phyloP scores from a whole-genome alignment of 2,113 vertebrate genomes.

The Lasiurus borealis region DNA sequence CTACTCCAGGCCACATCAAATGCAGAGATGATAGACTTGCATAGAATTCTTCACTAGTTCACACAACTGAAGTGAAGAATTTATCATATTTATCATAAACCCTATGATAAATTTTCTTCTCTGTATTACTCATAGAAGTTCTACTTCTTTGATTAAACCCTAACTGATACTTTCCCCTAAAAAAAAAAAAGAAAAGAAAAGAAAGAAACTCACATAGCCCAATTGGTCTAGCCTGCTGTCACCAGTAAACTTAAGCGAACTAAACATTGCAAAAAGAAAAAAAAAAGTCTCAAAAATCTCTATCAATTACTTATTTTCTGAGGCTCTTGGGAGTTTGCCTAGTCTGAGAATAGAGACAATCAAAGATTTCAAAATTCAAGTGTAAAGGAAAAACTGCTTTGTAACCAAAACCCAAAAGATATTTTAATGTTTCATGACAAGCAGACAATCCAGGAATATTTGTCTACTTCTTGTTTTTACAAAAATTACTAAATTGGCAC shows the following conservation, averaged over 20 bases:
- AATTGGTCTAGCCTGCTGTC: not conserved
- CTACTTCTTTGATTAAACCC: not conserved
- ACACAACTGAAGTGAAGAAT: not conserved
- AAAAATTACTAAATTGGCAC: not conserved
- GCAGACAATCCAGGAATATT: not conserved
- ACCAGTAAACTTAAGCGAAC: not conserved
- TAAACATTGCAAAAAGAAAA: not conserved
- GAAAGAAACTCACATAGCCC: not conserved
- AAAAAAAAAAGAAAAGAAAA: not conserved
- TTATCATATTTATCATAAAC: not conserved
- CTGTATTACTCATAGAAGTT: not conserved
- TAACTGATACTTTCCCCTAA: not conserved
- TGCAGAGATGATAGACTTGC: not conserved
- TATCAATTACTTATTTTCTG: not conserved
- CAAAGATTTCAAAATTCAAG: constrained; percentile 35
- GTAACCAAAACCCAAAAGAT: not conserved
- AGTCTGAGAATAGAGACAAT: not conserved
- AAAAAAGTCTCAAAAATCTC: not conserved
- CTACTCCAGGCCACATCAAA: not conserved
- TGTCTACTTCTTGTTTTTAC: not conserved
- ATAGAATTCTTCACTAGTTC: not conserved
- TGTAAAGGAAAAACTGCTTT: not conserved
- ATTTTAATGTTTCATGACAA: not conserved
- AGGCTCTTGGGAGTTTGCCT: not conserved
- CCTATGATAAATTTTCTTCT: not conserved